Evolutionary conservation across 2,797 vertebrate genomes (phyloP).

Genomic region (Sorex maritimensis): DNA sequence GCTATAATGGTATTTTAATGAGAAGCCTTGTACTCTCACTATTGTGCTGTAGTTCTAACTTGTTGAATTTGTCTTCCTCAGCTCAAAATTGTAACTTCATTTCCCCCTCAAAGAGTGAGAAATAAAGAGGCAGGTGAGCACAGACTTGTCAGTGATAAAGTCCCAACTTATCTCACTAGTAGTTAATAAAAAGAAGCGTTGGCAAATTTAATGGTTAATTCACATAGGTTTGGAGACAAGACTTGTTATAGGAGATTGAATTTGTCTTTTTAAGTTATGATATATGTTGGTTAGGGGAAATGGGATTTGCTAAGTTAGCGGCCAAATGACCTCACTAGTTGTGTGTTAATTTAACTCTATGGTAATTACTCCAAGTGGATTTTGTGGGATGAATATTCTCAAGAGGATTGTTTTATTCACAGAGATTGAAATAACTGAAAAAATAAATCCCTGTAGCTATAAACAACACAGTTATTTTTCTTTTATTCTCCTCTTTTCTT

Average conservation of each 20-base stretch:
- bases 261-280: slow-evolving; percentile 60
- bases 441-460: not conserved
- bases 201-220: slow-evolving; percentile 12
- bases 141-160: not conserved
- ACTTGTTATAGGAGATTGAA: slow-evolving; percentile 46
- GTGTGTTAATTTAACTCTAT: slow-evolving; percentile 37
- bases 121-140: not conserved
- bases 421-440: not conserved
- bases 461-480: not conserved
- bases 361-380: not conserved
- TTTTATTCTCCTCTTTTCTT: not conserved
- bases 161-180: not conserved
- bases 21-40: not conserved
- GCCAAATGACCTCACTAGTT: not conserved
- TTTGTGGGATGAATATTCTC: slow-evolving; percentile 12
- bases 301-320: slow-evolving; percentile 43
- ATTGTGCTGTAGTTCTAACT: not conserved
- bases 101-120: not conserved
- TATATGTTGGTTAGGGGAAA: not conserved
- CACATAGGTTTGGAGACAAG: not conserved
- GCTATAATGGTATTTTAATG: not conserved
- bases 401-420: slow-evolving; percentile 23
- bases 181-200: not conserved
- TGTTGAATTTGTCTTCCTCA: not conserved
- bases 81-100: not conserved